These are phyloP conservation scores for Orientallactaga sibirica DNA, from an alignment of 2,797 vertebrate species.

Conservation along the genomic window DNA sequence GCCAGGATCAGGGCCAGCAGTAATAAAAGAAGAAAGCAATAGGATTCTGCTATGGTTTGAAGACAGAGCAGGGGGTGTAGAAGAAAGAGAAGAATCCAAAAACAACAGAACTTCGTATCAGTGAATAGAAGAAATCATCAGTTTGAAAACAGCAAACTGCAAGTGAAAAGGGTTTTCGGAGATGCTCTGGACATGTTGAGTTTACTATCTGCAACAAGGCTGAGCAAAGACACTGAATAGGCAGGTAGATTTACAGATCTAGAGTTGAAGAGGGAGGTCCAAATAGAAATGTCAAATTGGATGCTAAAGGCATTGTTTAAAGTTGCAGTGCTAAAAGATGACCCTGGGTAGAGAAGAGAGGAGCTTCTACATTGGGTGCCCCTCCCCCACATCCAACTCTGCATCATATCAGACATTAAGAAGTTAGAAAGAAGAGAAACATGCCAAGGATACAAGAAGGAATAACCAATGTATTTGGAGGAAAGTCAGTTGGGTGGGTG, in stretches of 20 bases:
- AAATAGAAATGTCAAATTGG: neutral
- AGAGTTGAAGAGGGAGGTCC: neutral
- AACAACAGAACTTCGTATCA: neutral
- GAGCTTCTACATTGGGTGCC: neutral
- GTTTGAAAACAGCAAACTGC: neutral
- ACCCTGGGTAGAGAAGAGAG: neutral
- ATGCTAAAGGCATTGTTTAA: neutral
- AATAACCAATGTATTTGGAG: neutral
- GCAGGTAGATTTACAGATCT: neutral
- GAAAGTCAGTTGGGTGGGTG: neutral
- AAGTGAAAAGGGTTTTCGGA: neutral
- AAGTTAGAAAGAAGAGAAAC: slow-evolving; percentile 10
- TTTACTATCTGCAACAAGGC: neutral
- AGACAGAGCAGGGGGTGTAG: neutral
- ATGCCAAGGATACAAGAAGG: neutral
- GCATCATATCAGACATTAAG: neutral
- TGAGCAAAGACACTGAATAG: neutral
- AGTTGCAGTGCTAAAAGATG: neutral
- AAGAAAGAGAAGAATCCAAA: neutral
- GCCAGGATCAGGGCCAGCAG: neutral
- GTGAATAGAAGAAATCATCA: neutral
- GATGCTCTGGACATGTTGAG: neutral
- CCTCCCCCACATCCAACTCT: neutral
- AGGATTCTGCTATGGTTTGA: neutral
- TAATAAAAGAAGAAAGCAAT: neutral